Percentiles rank a stretch among this genome's conserved stretches.
Evolutionary conservation across 2,888 invertebrate genomes (phyloP).

Genomic region (Ectemnius cavifrons): DNA sequence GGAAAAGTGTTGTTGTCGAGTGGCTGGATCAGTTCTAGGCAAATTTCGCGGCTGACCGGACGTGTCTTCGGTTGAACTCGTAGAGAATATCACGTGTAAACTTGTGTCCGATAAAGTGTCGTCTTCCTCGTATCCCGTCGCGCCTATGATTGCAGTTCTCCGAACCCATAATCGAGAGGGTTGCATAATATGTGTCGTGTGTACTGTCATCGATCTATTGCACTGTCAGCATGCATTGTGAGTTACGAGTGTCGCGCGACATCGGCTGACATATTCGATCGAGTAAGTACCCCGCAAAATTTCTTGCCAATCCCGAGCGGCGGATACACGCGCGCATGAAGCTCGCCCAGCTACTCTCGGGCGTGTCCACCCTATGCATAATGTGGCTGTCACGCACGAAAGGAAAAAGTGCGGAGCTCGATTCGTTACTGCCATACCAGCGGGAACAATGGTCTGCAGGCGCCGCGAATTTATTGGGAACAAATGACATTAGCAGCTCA

Average conservation of each 20-base stretch:
- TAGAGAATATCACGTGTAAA: background rate
- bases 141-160: background rate
- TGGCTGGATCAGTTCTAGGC: conserved; percentile 73
- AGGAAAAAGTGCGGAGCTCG: background rate
- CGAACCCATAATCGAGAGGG: background rate
- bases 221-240: background rate
- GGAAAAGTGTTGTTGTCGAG: conserved; percentile 31
- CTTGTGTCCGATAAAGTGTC: background rate
- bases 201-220: conserved; percentile 3
- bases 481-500: conserved; percentile 10
- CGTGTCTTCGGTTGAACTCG: conserved; percentile 26
- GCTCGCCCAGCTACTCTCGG: no score
- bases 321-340: background rate
- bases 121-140: background rate
- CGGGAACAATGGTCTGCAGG: background rate
- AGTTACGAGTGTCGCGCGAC: background rate
- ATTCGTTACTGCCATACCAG: background rate
- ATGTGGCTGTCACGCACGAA: background rate
- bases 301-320: background rate
- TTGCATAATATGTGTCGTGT: background rate
- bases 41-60: conserved; percentile 66
- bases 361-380: background rate
- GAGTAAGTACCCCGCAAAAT: background rate
- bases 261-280: background rate
- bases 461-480: conserved; percentile 6